Conservation (phyloP, 2,797 vertebrate species). For the Lacerta agilis region DNA sequence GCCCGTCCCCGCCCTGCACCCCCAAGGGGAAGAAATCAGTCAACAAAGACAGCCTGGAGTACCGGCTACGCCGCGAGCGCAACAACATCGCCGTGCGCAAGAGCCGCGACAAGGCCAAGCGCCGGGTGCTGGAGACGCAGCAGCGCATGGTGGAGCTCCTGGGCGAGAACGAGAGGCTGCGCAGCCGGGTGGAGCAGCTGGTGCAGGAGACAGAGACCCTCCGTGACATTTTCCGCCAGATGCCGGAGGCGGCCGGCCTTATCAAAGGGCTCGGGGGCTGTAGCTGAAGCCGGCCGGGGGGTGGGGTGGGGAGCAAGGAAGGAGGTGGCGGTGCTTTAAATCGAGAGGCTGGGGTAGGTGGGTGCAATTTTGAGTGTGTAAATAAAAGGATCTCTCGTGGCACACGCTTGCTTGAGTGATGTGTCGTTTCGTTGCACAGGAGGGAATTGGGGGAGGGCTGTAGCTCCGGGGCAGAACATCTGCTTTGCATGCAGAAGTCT, state of each 20-base stretch:
- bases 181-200: conserved; percentile 86
- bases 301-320: not conserved
- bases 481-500: too few species aligned
- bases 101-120: conserved; percentile 92
- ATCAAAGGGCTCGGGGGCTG: conserved; percentile 73
- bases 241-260: conserved; percentile 80
- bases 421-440: not conserved
- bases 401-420: too few species aligned
- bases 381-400: conserved; percentile 20
- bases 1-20: conserved; percentile 62
- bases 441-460: not conserved
- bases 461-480: too few species aligned
- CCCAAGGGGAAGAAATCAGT: conserved; percentile 84
- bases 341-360: not conserved
- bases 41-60: conserved; percentile 90
- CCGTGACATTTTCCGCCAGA: conserved; percentile 88
- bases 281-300: conserved; percentile 67
- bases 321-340: not conserved
- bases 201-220: conserved; percentile 92
- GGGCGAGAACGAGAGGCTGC: conserved; percentile 90
- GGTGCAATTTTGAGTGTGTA: not conserved
- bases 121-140: conserved; percentile 89
- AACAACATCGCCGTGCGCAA: conserved; percentile 94
- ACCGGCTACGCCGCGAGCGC: conserved; percentile 86
- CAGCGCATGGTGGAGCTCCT: conserved; percentile 89